phyloP scores from a whole-genome alignment of 2,888 invertebrate genomes.

The Chromoteleia sp. region DNA sequence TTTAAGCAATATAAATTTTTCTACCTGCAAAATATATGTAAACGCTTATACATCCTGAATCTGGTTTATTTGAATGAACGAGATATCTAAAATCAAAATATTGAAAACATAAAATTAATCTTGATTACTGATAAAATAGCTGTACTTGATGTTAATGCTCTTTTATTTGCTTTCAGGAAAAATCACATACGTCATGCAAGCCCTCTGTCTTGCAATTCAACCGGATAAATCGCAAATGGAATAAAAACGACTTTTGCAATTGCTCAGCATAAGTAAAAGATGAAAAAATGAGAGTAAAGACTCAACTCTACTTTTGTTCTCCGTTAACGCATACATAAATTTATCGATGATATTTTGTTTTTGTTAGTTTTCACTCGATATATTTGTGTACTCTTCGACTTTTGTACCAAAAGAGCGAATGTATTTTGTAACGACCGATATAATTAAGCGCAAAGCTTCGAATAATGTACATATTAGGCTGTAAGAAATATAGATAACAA shows the following conservation, averaged over 20 bases:
- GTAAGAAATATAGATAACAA: constrained; percentile 7
- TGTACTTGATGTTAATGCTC: constrained; percentile 2
- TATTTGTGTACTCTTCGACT: constrained; percentile 11
- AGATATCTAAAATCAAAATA: too few relatives aligned
- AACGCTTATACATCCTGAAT: too few relatives aligned
- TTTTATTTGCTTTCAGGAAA: constrained; percentile 86
- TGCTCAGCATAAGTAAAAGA: background rate
- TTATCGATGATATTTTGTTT: constrained; percentile 16
- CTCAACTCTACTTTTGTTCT: constrained; percentile 18
- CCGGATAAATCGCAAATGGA: constrained; percentile 82
- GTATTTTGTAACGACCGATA: constrained; percentile 10
- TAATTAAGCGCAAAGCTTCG: constrained; percentile 24
- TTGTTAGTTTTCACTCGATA: constrained; percentile 7
- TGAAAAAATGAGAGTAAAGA: constrained; percentile 44
- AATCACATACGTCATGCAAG: constrained; percentile 88
- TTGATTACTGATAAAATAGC: too few relatives aligned
- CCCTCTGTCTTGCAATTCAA: constrained; percentile 89
- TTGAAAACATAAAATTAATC: too few relatives aligned
- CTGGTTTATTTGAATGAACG: too few relatives aligned
- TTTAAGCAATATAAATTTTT: too few relatives aligned
- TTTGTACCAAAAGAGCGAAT: constrained; percentile 17
- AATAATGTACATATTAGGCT: constrained; percentile 35
- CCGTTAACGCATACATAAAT: constrained; percentile 9
- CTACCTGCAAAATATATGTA: too few relatives aligned
- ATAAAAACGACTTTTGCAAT: background rate